Evolutionary conservation across 2,797 vertebrate genomes (phyloP), one percentile per base, ranked within the genome.

Genomic region (Natrix natrix): DNA sequence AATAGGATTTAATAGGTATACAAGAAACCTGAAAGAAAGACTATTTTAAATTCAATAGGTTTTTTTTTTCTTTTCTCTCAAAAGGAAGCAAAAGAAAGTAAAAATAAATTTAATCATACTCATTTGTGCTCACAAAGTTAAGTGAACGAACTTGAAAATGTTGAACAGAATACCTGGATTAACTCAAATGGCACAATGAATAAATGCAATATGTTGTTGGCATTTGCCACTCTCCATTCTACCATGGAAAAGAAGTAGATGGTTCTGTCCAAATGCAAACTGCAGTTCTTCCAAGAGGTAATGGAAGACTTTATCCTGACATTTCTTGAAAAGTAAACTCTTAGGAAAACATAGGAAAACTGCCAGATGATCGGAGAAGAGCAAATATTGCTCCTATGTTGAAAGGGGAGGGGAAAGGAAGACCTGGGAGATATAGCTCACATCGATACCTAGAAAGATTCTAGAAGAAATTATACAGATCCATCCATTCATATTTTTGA

Each of bases 131-230:
- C 74, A 48, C 20, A 48, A 83, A 48, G 74, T 78, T 78, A 43
- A 78, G 37, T 48, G 91, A 94, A 92, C 86, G 92, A 93, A 87
- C 61, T 78, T 92, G 63, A 54, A 17, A 63, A 91, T 90, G 91
- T 93, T 43, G 74, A 83, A 48, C 74, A 83, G 74, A 83, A 83
- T 43, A 83, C 37, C 37, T 78, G 32, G 74, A 78, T 78, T 78
- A 78, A 78, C 43, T 78, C 17, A 78, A 78, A 78, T 78, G 74
- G 74, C 74, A 95, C 92, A 91, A 96, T 78, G 17, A 83, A 83
- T 48, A 83, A 83, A 48, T 0, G 4, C 74, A 83, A 83, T 48
- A 48, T 83, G 37, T 83, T 48, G 10, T 48, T 83, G 37, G 74
- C 37, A 83, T 83, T 37, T 48, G 74, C 37, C 48, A 83, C 37